A percentile compares a stretch with the other conserved stretches of the same genome.
Evolutionary conservation across 2,797 vertebrate genomes (phyloP).

Genomic region (Crocodylus rhombifer): DNA sequence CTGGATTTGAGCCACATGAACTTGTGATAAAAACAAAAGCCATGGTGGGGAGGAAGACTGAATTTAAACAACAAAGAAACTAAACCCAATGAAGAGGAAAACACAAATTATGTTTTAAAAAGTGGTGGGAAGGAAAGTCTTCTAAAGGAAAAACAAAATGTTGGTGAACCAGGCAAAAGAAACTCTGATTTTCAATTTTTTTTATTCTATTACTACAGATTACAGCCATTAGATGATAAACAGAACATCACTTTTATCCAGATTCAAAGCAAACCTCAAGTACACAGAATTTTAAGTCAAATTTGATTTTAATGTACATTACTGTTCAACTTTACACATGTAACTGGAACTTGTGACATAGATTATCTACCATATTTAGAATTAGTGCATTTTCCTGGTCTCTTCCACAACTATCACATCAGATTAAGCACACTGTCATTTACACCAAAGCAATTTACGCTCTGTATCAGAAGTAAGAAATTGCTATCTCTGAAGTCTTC

Average conservation of each 20-base stretch:
- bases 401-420: background rate
- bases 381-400: conserved; percentile 55
- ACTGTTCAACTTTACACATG: conserved; percentile 69
- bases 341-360: conserved; percentile 67
- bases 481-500: background rate
- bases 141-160: conserved; percentile 75
- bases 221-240: conserved; percentile 93
- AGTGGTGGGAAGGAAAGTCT: conserved; percentile 69
- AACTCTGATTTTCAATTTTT: conserved; percentile 80
- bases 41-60: conserved; percentile 80
- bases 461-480: background rate
- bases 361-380: conserved; percentile 59
- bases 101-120: conserved; percentile 56
- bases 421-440: conserved; percentile 6
- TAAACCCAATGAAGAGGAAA: conserved; percentile 75
- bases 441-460: background rate
- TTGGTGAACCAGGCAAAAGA: conserved; percentile 88
- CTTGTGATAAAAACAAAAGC: conserved; percentile 89
- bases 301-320: conserved; percentile 63
- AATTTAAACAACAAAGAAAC: conserved; percentile 76
- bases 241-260: conserved; percentile 87
- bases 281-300: conserved; percentile 76
- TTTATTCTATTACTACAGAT: conserved; percentile 97
- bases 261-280: conserved; percentile 81
- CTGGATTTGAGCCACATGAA: conserved; percentile 95